Evolutionary conservation across 2,888 invertebrate genomes (phyloP), one percentile per base, ranked within the genome.

Genomic region (Abrostola triplasia): DNA sequence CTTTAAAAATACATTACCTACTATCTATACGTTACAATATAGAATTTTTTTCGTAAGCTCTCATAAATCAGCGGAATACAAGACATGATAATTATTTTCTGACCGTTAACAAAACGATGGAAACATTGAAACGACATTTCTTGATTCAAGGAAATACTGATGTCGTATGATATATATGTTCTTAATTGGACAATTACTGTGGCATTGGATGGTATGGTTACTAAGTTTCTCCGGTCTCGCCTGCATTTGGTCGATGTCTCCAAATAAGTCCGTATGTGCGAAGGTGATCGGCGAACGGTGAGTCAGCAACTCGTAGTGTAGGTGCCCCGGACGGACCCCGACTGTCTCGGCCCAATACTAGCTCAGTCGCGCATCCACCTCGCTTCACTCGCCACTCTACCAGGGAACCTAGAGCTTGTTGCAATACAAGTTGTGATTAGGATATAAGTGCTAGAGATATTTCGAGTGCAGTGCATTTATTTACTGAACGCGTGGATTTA

Each of bases 191-290:
- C 51, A 69, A 73, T 71, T 64, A 63, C 62, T 56, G 35, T 73
- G 90, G 77, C 90, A 92, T 91, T 91, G 92, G 84, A 77, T 79
- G 82, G 79, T 83, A 79, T 76, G 80, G 80, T 81, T 71, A 67
- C 70, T 64, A 72, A 81, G 84, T 84, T 87, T 86, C 86, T 87
- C 85, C 81, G 78, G 67, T 51, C 62, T 62, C 63, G 66, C 81
- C 83, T 89, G 89, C 88, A 89, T 89, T 88, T 86, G 84, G 85
- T 79, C 86, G 90, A 87, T 89, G 90, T 92, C 90, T 81, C 94
- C 94, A 93, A 94, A 94, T 94, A 94, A 88, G 94, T 93, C 91
- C 91, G 90, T 90, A 88, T 85, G 82, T 79, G 80, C 88, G 93
- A 93, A 94, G 94, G 94, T 92, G 91, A 94, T 90, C 91, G 85